Conservation (phyloP, 64 coral and sea anemone genomes). For the Pocillopora damicornis region DNA sequence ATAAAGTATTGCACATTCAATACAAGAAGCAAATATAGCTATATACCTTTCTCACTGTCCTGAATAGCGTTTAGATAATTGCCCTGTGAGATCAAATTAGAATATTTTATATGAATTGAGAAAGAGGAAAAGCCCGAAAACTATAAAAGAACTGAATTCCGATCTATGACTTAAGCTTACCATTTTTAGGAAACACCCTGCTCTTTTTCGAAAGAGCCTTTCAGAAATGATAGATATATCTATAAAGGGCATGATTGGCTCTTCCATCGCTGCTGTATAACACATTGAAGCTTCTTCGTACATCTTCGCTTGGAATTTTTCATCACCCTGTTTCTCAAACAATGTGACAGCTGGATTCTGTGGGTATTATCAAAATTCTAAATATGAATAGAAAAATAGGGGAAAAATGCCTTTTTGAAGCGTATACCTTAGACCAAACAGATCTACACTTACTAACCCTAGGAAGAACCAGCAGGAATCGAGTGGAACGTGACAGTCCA, state of each 20-base stretch:
- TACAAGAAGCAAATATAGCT: background rate
- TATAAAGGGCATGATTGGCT: background rate
- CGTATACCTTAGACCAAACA: no score
- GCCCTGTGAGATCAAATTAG: background rate
- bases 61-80: background rate
- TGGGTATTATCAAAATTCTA: background rate
- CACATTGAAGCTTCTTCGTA: background rate
- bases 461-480: no score
- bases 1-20: no score
- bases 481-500: no score
- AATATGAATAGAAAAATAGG: background rate
- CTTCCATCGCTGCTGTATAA: background rate
- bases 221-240: background rate
- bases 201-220: slow-evolving; percentile 21
- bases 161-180: background rate
- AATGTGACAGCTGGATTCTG: background rate
- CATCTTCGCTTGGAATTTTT: background rate
- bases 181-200: slow-evolving; percentile 17
- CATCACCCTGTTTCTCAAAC: background rate
- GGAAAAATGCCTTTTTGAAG: background rate
- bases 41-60: background rate
- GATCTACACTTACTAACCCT: no score
- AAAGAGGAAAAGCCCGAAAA: background rate
- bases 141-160: background rate
- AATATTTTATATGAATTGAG: background rate